A percentile compares a stretch with the other conserved stretches of the same genome.
These are phyloP conservation scores for Cyclopterus lumpus DNA, from an alignment of 2,797 vertebrate species.

Conservation along the genomic window DNA sequence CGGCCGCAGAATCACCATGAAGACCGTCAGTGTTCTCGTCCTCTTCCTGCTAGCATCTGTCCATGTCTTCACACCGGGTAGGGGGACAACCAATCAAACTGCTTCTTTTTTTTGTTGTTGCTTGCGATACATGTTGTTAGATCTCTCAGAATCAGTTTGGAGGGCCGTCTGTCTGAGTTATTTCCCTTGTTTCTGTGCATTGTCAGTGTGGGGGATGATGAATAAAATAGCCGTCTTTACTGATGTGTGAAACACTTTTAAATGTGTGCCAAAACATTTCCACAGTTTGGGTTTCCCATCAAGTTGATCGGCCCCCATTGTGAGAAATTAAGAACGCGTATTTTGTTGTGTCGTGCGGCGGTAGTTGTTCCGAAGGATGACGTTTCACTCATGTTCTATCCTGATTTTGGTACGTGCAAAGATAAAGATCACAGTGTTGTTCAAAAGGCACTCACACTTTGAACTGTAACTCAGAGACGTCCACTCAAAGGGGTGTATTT, in stretches of 20 bases:
- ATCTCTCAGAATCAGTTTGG: background rate
- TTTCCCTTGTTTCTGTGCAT: background rate
- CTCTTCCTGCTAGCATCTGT: slow-evolving; percentile 66
- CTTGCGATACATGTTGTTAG: background rate
- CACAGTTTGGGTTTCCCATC: background rate
- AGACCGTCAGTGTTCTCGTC: slow-evolving; percentile 61
- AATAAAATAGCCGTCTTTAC: background rate
- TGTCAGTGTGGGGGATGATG: background rate
- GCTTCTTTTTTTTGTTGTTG: background rate
- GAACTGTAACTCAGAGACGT: slow-evolving; percentile 44
- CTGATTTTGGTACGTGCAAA: slow-evolving; percentile 23
- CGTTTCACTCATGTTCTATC: background rate
- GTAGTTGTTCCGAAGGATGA: background rate
- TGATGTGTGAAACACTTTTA: background rate
- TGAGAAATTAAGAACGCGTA: background rate
- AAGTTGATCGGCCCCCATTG: background rate
- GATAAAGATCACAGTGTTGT: slow-evolving; percentile 50
- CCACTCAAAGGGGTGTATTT: slow-evolving; percentile 29
- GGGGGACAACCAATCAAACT: background rate
- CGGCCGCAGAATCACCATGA: slow-evolving; percentile 76
- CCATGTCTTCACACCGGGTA: slow-evolving; percentile 63
- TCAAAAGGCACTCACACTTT: slow-evolving; percentile 53
- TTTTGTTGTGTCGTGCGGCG: background rate
- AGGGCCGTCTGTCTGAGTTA: background rate
- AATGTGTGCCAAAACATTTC: background rate